These are phyloP conservation scores for Melanotaenia trifasciata DNA, from an alignment of 2,797 vertebrate species.

Conservation along the genomic window DNA sequence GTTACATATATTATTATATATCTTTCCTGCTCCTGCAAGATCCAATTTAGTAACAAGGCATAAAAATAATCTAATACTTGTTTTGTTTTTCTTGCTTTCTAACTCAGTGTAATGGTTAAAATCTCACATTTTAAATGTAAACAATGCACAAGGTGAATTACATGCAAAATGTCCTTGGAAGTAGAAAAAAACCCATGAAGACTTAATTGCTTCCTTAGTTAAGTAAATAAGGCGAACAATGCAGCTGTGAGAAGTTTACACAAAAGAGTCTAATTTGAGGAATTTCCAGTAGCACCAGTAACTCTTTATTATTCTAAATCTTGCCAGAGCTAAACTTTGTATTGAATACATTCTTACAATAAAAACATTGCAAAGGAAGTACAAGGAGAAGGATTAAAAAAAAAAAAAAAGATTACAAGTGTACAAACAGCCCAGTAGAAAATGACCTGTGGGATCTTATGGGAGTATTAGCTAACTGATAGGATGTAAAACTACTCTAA, in stretches of 20 bases:
- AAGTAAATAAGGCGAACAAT: slow-evolving; percentile 34
- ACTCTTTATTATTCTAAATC: slow-evolving; percentile 34
- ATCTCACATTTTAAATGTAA: neutral
- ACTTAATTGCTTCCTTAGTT: slow-evolving; percentile 26
- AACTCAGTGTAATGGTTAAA: slow-evolving; percentile 15
- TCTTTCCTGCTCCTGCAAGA: slow-evolving; percentile 22
- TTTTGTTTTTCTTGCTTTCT: slow-evolving; percentile 9
- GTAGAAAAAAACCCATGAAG: slow-evolving; percentile 19
- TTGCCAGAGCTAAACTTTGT: slow-evolving; percentile 26
- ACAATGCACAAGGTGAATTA: slow-evolving; percentile 35
- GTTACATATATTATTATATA: slow-evolving; percentile 27
- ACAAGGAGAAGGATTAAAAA: neutral
- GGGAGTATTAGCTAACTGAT: slow-evolving; percentile 16
- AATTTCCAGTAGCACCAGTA: slow-evolving; percentile 43
- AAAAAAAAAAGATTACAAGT: neutral
- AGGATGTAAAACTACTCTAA: slow-evolving; percentile 10
- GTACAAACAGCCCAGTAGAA: slow-evolving; percentile 11
- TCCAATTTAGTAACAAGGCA: slow-evolving; percentile 20
- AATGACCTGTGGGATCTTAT: slow-evolving; percentile 1
- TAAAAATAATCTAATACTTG: slow-evolving; percentile 27
- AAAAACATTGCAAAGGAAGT: slow-evolving; percentile 16
- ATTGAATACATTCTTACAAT: slow-evolving; percentile 25
- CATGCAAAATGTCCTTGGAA: slow-evolving; percentile 41
- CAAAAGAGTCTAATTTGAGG: slow-evolving; percentile 52
- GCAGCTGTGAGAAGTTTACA: slow-evolving; percentile 36